Conservation (phyloP, 2,113 vertebrate species). For the Corythaixoides concolor region DNA sequence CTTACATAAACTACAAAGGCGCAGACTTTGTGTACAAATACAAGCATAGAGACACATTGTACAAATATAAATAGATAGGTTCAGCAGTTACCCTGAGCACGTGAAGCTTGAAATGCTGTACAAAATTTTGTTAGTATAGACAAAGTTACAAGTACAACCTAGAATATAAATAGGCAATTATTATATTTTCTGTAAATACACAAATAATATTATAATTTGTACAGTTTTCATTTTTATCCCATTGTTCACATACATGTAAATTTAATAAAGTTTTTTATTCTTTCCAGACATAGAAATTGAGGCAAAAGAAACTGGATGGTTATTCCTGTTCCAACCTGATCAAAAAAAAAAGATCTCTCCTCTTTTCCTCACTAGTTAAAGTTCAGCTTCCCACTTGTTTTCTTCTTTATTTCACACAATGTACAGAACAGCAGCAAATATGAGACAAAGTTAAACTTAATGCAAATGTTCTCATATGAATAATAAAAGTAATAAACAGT, state of each 20-base stretch:
- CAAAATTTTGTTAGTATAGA: neutral
- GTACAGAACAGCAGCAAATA: neutral
- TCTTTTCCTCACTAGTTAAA: neutral
- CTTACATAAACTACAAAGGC: neutral
- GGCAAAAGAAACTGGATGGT: neutral
- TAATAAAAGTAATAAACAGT: neutral
- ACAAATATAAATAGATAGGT: neutral
- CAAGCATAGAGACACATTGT: neutral
- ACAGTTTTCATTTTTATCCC: neutral
- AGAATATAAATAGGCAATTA: neutral
- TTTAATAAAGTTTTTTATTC: neutral
- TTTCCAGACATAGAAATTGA: neutral
- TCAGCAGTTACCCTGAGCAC: neutral
- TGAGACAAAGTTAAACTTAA: neutral
- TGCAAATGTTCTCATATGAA: neutral
- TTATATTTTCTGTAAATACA: neutral
- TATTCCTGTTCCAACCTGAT: neutral
- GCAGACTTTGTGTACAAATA: neutral
- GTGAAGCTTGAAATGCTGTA: neutral
- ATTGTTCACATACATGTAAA: neutral
- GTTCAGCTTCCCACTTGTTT: neutral
- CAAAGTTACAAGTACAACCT: neutral
- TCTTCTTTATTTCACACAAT: neutral
- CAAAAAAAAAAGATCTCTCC: neutral
- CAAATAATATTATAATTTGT: neutral